Percentiles rank a stretch among this genome's conserved stretches.
phyloP scores from a whole-genome alignment of 2,113 vertebrate species.

The Ochotona princeps region DNA sequence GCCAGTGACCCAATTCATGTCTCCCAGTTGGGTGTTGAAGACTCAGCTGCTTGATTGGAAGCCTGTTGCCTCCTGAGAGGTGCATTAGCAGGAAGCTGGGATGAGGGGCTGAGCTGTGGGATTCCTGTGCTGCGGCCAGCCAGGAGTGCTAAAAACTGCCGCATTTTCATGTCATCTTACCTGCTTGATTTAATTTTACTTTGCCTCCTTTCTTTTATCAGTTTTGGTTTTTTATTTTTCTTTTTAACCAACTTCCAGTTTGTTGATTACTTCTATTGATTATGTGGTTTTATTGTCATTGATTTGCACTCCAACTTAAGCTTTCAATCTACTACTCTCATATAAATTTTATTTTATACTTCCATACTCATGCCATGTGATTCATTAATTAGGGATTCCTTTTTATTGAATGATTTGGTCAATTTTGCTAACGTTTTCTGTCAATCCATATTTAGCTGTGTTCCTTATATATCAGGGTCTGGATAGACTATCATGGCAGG shows the following conservation, averaged over 20 bases:
- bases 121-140: no score
- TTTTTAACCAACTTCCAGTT: not conserved
- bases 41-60: no score
- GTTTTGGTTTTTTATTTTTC: not conserved
- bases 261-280: not conserved
- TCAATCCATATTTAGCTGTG: not conserved
- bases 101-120: no score
- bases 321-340: not conserved
- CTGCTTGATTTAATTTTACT: not conserved
- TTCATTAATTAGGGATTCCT: not conserved
- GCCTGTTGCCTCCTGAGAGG: no score
- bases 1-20: no score
- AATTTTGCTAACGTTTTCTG: not conserved
- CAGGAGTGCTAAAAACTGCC: not conserved
- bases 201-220: not conserved
- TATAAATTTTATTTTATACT: not conserved
- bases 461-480: not conserved
- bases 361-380: not conserved
- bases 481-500: not conserved
- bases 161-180: not conserved
- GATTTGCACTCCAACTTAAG: not conserved
- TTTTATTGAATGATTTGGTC: not conserved
- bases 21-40: no score
- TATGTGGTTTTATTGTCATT: not conserved
- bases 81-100: no score